Evolutionary conservation across 1,140 invertebrate species (phyloP), one percentile per base, ranked within the genome.

Genomic region (Paralvinella palmiformis): DNA sequence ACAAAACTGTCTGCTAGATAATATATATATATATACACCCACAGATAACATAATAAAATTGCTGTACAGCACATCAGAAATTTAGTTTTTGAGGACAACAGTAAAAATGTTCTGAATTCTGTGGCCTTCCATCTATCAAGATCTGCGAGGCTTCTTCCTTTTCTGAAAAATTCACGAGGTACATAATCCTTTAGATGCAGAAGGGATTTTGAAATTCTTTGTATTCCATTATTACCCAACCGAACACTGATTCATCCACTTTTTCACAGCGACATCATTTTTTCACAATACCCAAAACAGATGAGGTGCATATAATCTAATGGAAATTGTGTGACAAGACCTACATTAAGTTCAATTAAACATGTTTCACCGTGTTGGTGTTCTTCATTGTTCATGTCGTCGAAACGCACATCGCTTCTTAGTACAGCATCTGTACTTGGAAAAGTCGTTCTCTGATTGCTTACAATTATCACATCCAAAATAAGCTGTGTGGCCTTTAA

Each of bases 381-480:
- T 10, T 41, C 37, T 41, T 41, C 37, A 41, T 41, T 10, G n/a
- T n/a, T 41, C 37, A 41, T 41, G 10, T 41, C 37, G 37, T 41
- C 37, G n/a, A 41, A 41, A 10, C n/a, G 10, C n/a, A n/a, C 37
- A 41, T 41, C 37, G n/a, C 10, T 41, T 41, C 37, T 41, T 10
- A n/a, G 10, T 41, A n/a, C 10, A 41, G 37, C 37, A 41, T 41
- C 37, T 41, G 37, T 41, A 10, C n/a, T 10, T 41, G 37, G 37
- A n/a, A 41, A 41, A 1, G 66, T 68, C 32, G 63, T 59, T 24
- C 45, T 59, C 59, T 55, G 24, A 31, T 55, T 63, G 62, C 6
- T 29, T 32, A 63, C 62, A 63, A 20, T 41, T 20, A 13, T 63
- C 62, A 63, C 62, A 63, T 4, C 62, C 62, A 57, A 31, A 63